Base-by-base conservation (phyloP, 2,888 invertebrate genomes). In the Andrena chrysosceles region DNA sequence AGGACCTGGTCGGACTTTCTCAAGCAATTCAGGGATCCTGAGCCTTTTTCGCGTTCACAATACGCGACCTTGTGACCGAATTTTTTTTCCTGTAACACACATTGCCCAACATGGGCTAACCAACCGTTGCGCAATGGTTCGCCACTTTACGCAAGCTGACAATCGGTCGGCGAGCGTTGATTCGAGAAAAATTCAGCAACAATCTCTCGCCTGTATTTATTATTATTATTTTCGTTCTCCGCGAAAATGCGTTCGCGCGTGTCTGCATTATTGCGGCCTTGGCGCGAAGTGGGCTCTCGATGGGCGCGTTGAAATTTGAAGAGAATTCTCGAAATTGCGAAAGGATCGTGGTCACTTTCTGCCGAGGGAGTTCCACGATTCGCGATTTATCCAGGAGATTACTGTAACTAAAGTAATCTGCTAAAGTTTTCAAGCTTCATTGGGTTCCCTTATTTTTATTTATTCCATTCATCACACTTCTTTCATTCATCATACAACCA, bases 31-130 rank as follows among this genome's bases (percentile, higher is more conserved):
- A 23, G 16, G 16, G 26, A 33, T 16, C 54, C 16, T 16, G 69
- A 3, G 26, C 4, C 20, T 70, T 63, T 59, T 71, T 64, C 13
- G 54, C 5, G 31, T 4, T 35, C 59, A 64, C 68, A 31, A 59
- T 59, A n/a, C 62, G 52, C 33, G 76, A 72, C 76, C 79, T 68
- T 72, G 71, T 72, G 77, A 83, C 72, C 64, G 79, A 80, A 83
- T 72, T 72, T 74, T 72, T 81, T 64, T 52, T 71, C 56, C 56
- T 26, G 79, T 54, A 76, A 72, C 70, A 48, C 70, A 63, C 35
- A 13, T 82, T 82, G 42, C 75, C 62, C 74, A 82, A 78, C 67
- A 52, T 13, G 68, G 68, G 68, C 59, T 79, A 82, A 79, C 79
- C 67, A 26, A 67, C 6, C 10, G 62, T 83, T 77, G 69, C 26